Conservation (phyloP, 2,797 vertebrate genomes). For the Clarias platycephalus region DNA sequence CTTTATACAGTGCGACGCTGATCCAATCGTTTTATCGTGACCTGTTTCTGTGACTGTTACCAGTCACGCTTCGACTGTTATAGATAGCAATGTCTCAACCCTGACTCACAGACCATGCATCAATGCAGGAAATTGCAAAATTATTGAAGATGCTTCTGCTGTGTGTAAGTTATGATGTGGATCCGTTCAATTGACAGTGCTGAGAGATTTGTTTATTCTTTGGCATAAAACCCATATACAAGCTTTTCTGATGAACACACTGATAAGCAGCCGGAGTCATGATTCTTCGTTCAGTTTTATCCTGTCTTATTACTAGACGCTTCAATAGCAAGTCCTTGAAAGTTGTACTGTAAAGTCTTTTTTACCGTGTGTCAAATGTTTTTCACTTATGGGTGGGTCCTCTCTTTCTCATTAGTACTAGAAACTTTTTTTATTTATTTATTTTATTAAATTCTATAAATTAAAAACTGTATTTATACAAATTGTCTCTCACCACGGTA, state of each 20-base stretch:
- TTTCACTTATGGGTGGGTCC: not conserved
- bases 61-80: not conserved
- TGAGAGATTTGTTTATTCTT: not conserved
- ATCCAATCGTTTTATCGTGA: not conserved
- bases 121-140: conserved; percentile 7
- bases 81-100: not conserved
- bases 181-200: not conserved
- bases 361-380: not conserved
- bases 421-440: too few species aligned
- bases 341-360: too few species aligned
- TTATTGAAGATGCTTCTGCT: not conserved
- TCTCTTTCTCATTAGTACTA: not conserved
- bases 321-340: not conserved
- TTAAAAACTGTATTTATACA: not conserved
- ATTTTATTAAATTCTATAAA: not conserved
- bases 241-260: not conserved
- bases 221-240: not conserved
- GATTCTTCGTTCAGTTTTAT: not conserved
- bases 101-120: not conserved
- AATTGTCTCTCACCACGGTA: not conserved
- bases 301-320: not conserved
- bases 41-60: not conserved
- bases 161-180: not conserved
- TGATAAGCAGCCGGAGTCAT: not conserved
- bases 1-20: too few species aligned